Percentiles rank a stretch among this genome's conserved stretches.
phyloP scores from a whole-genome alignment of 2,888 invertebrate species.

The Hemistola chrysoprasaria region DNA sequence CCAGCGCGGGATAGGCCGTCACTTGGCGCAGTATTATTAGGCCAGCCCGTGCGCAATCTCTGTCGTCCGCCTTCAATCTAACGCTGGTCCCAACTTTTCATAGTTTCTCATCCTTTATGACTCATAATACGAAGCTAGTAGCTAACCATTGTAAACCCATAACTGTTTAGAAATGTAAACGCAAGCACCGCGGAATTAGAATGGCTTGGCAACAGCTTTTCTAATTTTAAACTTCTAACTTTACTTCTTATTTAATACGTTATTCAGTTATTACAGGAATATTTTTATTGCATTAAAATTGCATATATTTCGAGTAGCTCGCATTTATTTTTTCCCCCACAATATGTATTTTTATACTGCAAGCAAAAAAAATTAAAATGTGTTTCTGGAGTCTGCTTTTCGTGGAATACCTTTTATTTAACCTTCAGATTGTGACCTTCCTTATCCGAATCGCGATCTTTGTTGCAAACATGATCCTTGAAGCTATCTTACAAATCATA shows the following conservation, averaged over 20 bases:
- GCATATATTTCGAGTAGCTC: too few relatives aligned
- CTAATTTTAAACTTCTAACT: conserved; percentile 1
- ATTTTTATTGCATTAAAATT: too few relatives aligned
- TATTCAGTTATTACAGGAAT: conserved; percentile 1
- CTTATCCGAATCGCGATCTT: too few relatives aligned
- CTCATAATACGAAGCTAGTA: conserved; percentile 7
- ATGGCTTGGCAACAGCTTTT: conserved; percentile 12
- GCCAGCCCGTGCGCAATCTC: conserved; percentile 30
- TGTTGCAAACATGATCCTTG: conserved; percentile 14
- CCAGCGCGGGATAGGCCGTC: conserved; percentile 45
- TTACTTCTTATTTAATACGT: conserved; percentile 3
- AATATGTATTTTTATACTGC: too few relatives aligned
- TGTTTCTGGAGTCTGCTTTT: too few relatives aligned
- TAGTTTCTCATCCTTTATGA: conserved; percentile 8
- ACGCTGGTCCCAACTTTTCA: conserved; percentile 17
- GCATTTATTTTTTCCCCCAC: too few relatives aligned
- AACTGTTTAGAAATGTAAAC: conserved; percentile 11
- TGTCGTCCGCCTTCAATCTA: conserved; percentile 28
- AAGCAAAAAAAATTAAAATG: too few relatives aligned
- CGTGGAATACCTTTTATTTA: too few relatives aligned
- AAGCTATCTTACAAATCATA: conserved; percentile 19
- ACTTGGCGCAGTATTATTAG: conserved; percentile 44
- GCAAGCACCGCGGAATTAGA: conserved; percentile 12
- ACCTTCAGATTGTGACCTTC: too few relatives aligned
- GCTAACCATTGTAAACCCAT: conserved; percentile 12